phyloP scores from a whole-genome alignment of 2,888 invertebrate genomes.

The Oscheius onirici region DNA sequence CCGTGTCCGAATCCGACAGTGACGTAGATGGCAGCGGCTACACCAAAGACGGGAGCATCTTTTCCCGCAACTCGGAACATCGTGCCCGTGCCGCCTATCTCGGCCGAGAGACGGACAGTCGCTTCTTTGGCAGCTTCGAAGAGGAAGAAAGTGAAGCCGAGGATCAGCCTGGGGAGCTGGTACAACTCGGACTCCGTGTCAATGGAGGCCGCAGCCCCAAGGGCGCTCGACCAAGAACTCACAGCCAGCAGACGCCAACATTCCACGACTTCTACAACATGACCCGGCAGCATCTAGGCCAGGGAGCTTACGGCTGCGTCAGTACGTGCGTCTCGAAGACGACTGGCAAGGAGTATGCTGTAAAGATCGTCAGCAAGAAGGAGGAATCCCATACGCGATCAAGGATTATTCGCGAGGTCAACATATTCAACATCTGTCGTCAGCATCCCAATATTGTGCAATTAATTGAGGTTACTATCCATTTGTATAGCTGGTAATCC shows the following conservation, averaged over 20 bases:
- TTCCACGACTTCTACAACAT: slow-evolving; percentile 83
- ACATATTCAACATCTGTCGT: slow-evolving; percentile 97
- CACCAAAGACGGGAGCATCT: slow-evolving; percentile 7
- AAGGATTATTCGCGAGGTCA: slow-evolving; percentile 95
- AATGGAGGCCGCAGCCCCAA: slow-evolving; percentile 70
- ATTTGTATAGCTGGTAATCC: neutral
- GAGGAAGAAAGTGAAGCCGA: slow-evolving; percentile 38
- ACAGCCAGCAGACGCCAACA: slow-evolving; percentile 26
- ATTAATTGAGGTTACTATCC: slow-evolving; percentile 81
- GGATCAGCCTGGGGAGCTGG: slow-evolving; percentile 40
- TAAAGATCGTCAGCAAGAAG: slow-evolving; percentile 75
- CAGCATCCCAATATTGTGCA: slow-evolving; percentile 97
- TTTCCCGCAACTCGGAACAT: slow-evolving; percentile 16
- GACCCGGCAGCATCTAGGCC: slow-evolving; percentile 93
- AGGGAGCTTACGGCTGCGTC: slow-evolving; percentile 83
- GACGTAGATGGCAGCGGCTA: neutral
- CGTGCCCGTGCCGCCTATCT: slow-evolving; percentile 28
- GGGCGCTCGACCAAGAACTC: slow-evolving; percentile 78
- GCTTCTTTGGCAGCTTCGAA: slow-evolving; percentile 38
- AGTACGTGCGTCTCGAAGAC: slow-evolving; percentile 73
- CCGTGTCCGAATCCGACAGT: slow-evolving; percentile 24
- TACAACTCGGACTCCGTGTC: slow-evolving; percentile 37
- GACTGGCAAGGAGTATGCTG: slow-evolving; percentile 92
- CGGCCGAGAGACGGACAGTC: slow-evolving; percentile 48
- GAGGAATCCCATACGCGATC: slow-evolving; percentile 88